Base-by-base conservation (phyloP, 2,888 invertebrate species). In the Schrankia costaestrigalis region DNA sequence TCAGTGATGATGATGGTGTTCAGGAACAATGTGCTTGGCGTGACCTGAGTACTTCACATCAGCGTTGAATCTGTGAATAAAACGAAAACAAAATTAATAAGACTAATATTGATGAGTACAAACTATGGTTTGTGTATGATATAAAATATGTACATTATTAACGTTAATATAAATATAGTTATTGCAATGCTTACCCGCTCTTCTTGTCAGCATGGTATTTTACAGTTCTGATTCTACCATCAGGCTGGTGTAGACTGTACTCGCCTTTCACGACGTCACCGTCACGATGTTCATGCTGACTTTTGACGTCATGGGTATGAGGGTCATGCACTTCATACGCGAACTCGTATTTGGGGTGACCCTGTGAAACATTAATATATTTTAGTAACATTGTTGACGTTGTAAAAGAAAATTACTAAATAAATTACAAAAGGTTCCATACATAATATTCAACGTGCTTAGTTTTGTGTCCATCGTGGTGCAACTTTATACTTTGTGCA, bases 251-350 rank as follows among this genome's bases (percentile, higher is more conserved):
- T 39, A 87, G 65, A 26, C 77, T 71, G 70, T 87, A 82, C 31
- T 63, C 67, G 14, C 87, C 87, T 56, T 78, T 78, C 33, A 75
- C 75, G 5, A 57, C 58, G 35, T 74, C 59, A 0, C 72, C 73
- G 32, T 74, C 66, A 35, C 75, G 72, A 30, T 49, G 43, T 39
- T 74, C 74, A 22, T 73, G 69, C 42, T 74, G 74, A 15, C 60
- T 59, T 49, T 74, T 72, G 51, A 71, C 63, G 62, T 88, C 88
- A 3, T 83, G 83, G 43, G 84, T 85, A 57, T 84, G 80, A 13
- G 72, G 70, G 55, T 87, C 86, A 45, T 63, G 61, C 8, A 87
- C 84, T 25, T 81, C 79, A 59, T 86, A 86, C 34, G 70, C 73
- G 58, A 72, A 82, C 43, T 74, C 75, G 65, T 85, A 85, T 49